phyloP scores from a whole-genome alignment of 92 coral and sea anemone genomes.

The Phymanthus crucifer region DNA sequence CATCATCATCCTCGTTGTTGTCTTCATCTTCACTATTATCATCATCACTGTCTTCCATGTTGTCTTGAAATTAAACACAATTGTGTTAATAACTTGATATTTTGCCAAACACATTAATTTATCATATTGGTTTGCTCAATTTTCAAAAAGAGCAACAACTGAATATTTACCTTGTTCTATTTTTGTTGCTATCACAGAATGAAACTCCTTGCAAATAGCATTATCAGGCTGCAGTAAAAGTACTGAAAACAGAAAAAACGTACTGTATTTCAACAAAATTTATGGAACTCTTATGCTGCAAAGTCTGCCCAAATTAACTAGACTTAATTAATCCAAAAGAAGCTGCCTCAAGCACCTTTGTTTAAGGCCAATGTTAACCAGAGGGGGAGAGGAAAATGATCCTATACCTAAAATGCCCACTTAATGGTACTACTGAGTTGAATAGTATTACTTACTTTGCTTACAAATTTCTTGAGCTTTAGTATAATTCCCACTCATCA shows the following conservation, averaged over 20 bases:
- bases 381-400: no score
- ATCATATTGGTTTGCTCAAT: background rate
- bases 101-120: no score
- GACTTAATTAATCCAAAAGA: no score
- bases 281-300: no score
- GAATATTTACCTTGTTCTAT: slow-evolving; percentile 65
- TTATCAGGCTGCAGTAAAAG: slow-evolving; percentile 79
- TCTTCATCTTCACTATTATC: slow-evolving; percentile 29
- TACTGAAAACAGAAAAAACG: slow-evolving; percentile 46
- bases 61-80: background rate
- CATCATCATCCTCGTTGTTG: slow-evolving; percentile 34
- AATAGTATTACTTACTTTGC: slow-evolving; percentile 45
- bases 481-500: slow-evolving; percentile 73
- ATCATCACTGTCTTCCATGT: slow-evolving; percentile 31
- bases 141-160: background rate
- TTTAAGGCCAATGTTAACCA: no score
- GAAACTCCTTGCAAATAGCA: slow-evolving; percentile 77
- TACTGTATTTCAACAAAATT: background rate
- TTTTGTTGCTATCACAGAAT: slow-evolving; percentile 72
- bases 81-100: background rate
- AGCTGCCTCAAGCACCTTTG: no score
- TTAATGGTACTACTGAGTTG: background rate
- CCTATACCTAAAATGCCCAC: no score
- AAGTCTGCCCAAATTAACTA: no score
- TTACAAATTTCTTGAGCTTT: slow-evolving; percentile 77